Conservation (phyloP, 2,888 invertebrate genomes). For the Boloria euphrosyne region DNA sequence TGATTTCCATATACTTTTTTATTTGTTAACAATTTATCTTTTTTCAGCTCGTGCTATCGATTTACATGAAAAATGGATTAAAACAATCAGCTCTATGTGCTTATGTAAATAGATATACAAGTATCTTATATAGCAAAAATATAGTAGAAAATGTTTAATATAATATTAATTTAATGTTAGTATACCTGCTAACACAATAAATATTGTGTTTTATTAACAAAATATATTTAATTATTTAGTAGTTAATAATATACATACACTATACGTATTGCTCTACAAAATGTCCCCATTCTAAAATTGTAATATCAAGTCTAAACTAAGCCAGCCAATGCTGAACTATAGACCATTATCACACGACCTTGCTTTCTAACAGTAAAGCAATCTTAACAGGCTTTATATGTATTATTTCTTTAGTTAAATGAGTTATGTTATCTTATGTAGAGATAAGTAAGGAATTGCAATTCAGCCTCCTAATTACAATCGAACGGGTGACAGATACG, state of each 20-base stretch:
- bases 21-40: too few relatives aligned
- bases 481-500: slow-evolving; percentile 37
- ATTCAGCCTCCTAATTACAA: slow-evolving; percentile 49
- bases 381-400: slow-evolving; percentile 58
- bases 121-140: too few relatives aligned
- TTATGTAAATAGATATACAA: too few relatives aligned
- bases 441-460: slow-evolving; percentile 57
- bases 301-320: slow-evolving; percentile 3
- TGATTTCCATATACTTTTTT: too few relatives aligned
- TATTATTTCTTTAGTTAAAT: slow-evolving; percentile 73
- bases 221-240: not conserved
- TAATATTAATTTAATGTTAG: too few relatives aligned
- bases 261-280: not conserved
- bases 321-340: slow-evolving; percentile 12
- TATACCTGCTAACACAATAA: too few relatives aligned
- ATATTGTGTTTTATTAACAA: not conserved
- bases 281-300: slow-evolving; percentile 3
- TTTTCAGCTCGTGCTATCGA: too few relatives aligned
- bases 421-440: slow-evolving; percentile 63
- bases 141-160: too few relatives aligned
- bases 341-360: slow-evolving; percentile 55
- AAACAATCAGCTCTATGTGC: too few relatives aligned
- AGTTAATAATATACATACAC: not conserved
- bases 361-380: slow-evolving; percentile 73
- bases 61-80: too few relatives aligned